A percentile compares a stretch with the other conserved stretches of the same genome.
These are phyloP conservation scores for Anguilla japonica DNA, from an alignment of 2,113 vertebrate species.

Conservation along the genomic window DNA sequence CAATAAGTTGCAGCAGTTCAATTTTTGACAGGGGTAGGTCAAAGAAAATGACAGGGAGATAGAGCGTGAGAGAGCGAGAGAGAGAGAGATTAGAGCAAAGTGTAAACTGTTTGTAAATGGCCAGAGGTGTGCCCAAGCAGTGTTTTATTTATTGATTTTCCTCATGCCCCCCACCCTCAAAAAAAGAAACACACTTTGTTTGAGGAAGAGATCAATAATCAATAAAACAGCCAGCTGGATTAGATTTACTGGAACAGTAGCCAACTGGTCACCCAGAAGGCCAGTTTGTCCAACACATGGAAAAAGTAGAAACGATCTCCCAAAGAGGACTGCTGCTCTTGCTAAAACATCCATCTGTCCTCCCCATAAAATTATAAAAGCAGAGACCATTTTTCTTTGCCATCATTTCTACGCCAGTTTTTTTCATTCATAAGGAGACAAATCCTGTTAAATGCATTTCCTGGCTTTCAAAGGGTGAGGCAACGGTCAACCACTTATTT, in stretches of 20 bases:
- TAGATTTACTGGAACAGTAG: background rate
- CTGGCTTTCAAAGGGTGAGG: background rate
- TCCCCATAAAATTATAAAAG: background rate
- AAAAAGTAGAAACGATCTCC: slow-evolving; percentile 4
- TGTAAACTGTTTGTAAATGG: background rate
- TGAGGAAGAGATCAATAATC: background rate
- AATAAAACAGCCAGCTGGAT: background rate
- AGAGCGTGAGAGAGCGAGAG: background rate
- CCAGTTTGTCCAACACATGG: background rate
- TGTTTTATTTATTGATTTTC: background rate
- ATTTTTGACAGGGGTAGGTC: too few relatives aligned
- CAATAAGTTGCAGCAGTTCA: too few relatives aligned
- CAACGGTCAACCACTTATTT: background rate
- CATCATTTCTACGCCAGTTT: slow-evolving; percentile 1
- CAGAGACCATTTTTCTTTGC: slow-evolving; percentile 1
- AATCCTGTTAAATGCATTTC: slow-evolving; percentile 23
- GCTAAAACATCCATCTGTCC: slow-evolving; percentile 7
- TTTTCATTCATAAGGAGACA: slow-evolving; percentile 13
- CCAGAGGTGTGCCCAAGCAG: background rate
- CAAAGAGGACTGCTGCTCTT: background rate
- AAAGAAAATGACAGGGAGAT: background rate
- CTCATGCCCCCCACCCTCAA: background rate
- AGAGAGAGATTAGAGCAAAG: background rate
- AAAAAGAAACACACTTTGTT: background rate
- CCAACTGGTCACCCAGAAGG: background rate